phyloP scores from a whole-genome alignment of 2,797 vertebrate genomes.

The Gila robusta region DNA sequence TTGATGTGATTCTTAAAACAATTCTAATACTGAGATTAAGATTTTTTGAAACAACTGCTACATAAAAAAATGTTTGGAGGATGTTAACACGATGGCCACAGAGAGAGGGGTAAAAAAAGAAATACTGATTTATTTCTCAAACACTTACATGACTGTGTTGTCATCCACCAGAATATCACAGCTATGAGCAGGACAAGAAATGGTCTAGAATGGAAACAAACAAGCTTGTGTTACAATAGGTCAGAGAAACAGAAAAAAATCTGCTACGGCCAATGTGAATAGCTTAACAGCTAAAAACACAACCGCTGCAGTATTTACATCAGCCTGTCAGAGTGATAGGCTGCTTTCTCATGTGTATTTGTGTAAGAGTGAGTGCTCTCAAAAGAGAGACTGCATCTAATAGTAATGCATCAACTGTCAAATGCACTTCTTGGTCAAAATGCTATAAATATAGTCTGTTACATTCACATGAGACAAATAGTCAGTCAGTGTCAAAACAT shows the following conservation, averaged over 20 bases:
- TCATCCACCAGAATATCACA: slow-evolving; percentile 99
- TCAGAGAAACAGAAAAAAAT: not conserved
- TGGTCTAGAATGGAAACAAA: slow-evolving; percentile 84
- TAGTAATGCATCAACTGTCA: not conserved
- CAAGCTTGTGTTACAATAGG: slow-evolving; percentile 44
- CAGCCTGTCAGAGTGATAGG: not conserved
- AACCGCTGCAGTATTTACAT: slow-evolving; percentile 15
- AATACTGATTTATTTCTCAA: slow-evolving; percentile 6
- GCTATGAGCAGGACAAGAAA: slow-evolving; percentile 99
- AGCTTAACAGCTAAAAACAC: not conserved
- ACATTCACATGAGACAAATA: not conserved
- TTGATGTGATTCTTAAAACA: not conserved
- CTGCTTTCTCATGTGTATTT: not conserved
- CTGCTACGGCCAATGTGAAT: not conserved
- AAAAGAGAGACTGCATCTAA: not conserved
- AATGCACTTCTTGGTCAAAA: not conserved
- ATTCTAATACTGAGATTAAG: not conserved
- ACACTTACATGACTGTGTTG: slow-evolving; percentile 99
- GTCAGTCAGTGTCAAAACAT: not conserved
- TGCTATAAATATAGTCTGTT: not conserved
- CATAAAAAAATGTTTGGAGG: not conserved
- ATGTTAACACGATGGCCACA: not conserved
- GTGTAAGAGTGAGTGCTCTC: not conserved
- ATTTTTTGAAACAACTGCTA: not conserved
- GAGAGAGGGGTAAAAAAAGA: no score